Evolutionary conservation across 2,888 invertebrate species (phyloP).

Genomic region (Euplexia lucipara): DNA sequence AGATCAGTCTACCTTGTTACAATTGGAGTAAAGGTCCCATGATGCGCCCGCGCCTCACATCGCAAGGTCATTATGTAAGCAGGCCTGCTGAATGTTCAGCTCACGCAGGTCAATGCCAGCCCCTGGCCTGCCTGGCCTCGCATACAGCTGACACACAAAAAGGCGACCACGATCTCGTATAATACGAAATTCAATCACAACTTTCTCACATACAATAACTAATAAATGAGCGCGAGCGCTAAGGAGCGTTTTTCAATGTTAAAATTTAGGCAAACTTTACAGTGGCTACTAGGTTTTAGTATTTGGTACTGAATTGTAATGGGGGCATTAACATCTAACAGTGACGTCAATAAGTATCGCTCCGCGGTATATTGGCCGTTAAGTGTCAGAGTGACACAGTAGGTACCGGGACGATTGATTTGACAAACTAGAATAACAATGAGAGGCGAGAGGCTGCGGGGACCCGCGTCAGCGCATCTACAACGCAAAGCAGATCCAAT

Average conservation of each 20-base stretch:
- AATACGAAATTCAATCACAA: not conserved
- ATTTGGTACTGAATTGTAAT: not conserved
- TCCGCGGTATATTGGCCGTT: not conserved
- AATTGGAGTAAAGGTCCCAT: constrained; percentile 35
- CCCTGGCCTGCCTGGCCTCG: not conserved
- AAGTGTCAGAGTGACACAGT: constrained; percentile 10
- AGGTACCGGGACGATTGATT: constrained; percentile 43
- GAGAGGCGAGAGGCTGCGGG: constrained; percentile 50
- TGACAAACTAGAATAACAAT: constrained; percentile 71
- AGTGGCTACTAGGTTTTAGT: not conserved
- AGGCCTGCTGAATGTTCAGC: constrained; percentile 25
- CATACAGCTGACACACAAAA: not conserved
- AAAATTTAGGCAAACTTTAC: not conserved
- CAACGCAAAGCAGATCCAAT: constrained; percentile 82
- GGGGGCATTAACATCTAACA: too few species aligned
- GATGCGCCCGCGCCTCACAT: constrained; percentile 1
- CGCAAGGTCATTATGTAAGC: constrained; percentile 26
- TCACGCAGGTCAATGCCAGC: constrained; percentile 18
- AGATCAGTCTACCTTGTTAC: not conserved
- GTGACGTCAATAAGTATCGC: not conserved
- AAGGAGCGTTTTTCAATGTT: not conserved
- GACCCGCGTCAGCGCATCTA: constrained; percentile 71
- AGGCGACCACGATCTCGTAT: not conserved
- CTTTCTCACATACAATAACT: not conserved
- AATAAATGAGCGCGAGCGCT: too few species aligned